A percentile compares a stretch with the other conserved stretches of the same genome.
phyloP scores from a whole-genome alignment of 2,113 vertebrate genomes.

The Elgaria multicarinata region DNA sequence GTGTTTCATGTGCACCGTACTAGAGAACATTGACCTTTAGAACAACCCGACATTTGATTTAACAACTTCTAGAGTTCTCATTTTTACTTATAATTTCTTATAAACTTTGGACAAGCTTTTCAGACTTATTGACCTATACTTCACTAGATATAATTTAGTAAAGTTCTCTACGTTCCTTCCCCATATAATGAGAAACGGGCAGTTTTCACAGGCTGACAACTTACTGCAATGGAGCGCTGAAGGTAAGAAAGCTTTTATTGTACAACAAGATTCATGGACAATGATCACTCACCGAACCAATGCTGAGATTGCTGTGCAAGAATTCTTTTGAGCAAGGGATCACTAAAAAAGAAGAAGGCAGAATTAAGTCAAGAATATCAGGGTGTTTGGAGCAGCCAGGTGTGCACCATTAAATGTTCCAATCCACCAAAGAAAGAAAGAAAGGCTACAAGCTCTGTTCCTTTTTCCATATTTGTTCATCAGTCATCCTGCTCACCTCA shows the following conservation, averaged over 20 bases:
- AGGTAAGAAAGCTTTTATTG: conserved; percentile 29
- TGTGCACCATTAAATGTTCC: not conserved
- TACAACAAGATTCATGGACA: not conserved
- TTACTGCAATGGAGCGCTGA: not conserved
- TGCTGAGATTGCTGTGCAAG: not conserved
- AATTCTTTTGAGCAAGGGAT: conserved; percentile 3
- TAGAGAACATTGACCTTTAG: conserved; percentile 41
- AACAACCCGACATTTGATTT: conserved; percentile 16
- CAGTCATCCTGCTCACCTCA: not conserved
- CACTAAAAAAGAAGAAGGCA: not conserved
- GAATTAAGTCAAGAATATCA: not conserved
- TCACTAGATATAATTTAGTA: conserved; percentile 7
- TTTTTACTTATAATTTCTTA: conserved; percentile 26
- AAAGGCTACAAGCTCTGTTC: not conserved
- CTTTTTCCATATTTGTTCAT: not conserved
- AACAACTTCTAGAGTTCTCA: conserved; percentile 28
- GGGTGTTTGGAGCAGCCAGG: not conserved
- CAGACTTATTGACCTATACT: conserved; percentile 16
- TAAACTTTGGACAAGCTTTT: conserved; percentile 29
- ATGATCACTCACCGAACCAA: not conserved
- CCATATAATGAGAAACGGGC: too few relatives aligned
- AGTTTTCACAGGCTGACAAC: too few relatives aligned
- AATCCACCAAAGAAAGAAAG: not conserved
- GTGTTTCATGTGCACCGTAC: not conserved
- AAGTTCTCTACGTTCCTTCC: conserved; percentile 4